A percentile compares a stretch with the other conserved stretches of the same genome.
Evolutionary conservation across 2,797 vertebrate species (phyloP).

Genomic region (Netta rufina): DNA sequence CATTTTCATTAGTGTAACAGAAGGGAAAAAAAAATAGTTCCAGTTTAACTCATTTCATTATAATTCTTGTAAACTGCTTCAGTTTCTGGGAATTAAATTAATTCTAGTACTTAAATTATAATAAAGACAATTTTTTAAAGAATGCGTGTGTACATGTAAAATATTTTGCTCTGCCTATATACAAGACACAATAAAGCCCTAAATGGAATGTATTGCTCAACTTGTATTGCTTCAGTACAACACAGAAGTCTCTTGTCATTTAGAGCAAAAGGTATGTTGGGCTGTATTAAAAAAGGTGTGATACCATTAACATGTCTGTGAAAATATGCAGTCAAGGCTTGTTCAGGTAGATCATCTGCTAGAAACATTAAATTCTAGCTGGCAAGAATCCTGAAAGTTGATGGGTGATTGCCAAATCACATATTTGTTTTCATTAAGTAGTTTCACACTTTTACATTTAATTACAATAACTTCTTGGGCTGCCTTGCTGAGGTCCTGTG

Average conservation of each 20-base stretch:
- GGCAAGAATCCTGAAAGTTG: neutral
- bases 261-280: neutral
- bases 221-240: no score
- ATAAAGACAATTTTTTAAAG: neutral
- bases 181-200: neutral
- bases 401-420: neutral
- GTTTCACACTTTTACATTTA: no score
- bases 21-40: neutral
- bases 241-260: neutral
- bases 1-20: neutral
- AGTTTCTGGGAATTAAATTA: no score
- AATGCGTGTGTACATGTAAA: neutral
- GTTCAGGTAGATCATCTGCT: neutral
- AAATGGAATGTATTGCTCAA: neutral
- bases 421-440: no score
- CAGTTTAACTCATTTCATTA: neutral
- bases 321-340: neutral
- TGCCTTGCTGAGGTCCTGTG: no score
- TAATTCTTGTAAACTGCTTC: neutral
- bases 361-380: neutral
- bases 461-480: no score
- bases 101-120: neutral
- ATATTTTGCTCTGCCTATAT: neutral
- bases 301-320: neutral
- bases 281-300: neutral